Evolutionary conservation across 2,888 invertebrate genomes (phyloP).

Genomic region (Sipha maydis): DNA sequence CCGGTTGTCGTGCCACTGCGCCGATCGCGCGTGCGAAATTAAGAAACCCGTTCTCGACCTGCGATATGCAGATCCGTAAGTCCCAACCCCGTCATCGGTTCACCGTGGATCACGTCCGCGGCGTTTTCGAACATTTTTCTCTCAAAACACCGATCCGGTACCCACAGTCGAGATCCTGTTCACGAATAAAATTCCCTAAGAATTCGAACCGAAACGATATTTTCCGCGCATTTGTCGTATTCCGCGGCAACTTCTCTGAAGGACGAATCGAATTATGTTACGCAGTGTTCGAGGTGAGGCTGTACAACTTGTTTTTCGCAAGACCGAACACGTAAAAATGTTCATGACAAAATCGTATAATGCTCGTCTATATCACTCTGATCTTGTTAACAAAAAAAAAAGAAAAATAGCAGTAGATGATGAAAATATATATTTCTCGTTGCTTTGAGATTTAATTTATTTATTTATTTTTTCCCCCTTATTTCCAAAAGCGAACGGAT

Average conservation of each 20-base stretch:
- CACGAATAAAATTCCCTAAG: not conserved
- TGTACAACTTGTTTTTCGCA: not conserved
- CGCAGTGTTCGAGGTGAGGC: not conserved
- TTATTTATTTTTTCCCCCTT: not conserved
- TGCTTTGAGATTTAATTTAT: not conserved
- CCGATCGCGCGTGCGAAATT: too few relatives aligned
- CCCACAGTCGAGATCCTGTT: not conserved
- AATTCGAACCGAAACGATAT: slow-evolving; percentile 6
- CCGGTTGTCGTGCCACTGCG: too few relatives aligned
- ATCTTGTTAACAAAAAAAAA: not conserved
- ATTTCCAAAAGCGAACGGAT: slow-evolving; percentile 18
- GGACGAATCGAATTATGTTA: slow-evolving; percentile 3
- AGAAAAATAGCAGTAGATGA: not conserved
- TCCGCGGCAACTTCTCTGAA: too few relatives aligned
- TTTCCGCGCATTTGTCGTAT: not conserved
- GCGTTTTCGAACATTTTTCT: too few relatives aligned
- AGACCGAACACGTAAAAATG: slow-evolving; percentile 1
- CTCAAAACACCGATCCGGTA: too few relatives aligned
- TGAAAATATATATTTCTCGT: slow-evolving; percentile 2
- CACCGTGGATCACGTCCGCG: too few relatives aligned
- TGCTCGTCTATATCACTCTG: not conserved
- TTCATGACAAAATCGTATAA: slow-evolving; percentile 2
- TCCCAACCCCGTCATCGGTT: too few relatives aligned
- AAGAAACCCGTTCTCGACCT: too few relatives aligned
- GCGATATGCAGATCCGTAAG: too few relatives aligned